Percentiles rank a stretch among this genome's conserved stretches.
These are phyloP conservation scores for Apis dorsata DNA, from an alignment of 1,140 invertebrate species.

Conservation along the genomic window DNA sequence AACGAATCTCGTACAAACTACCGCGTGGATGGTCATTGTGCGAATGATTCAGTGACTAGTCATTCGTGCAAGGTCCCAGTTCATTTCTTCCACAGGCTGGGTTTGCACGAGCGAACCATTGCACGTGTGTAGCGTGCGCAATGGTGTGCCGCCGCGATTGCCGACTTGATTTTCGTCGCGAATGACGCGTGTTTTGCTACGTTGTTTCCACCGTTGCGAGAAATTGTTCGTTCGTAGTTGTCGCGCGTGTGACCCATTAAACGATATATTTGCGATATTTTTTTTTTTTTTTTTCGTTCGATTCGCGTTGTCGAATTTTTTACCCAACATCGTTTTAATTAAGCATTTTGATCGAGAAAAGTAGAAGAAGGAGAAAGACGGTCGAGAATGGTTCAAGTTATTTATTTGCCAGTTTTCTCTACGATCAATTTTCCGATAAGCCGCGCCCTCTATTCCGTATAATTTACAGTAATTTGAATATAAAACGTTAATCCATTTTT, in stretches of 20 bases:
- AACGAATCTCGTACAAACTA: slow-evolving; percentile 17
- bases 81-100: slow-evolving; percentile 37
- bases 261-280: background rate
- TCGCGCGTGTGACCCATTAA: no score
- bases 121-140: slow-evolving; percentile 4
- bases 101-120: background rate
- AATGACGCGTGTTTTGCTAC: background rate
- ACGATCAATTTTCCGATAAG: slow-evolving; percentile 44
- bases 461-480: slow-evolving; percentile 43
- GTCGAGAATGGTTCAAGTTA: background rate
- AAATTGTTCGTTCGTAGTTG: no score
- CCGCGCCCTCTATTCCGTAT: slow-evolving; percentile 22
- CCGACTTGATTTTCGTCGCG: slow-evolving; percentile 8
- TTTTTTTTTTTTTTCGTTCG: background rate
- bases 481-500: slow-evolving; percentile 49
- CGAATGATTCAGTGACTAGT: slow-evolving; percentile 64
- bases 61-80: slow-evolving; percentile 55
- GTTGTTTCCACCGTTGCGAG: background rate
- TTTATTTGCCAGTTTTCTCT: slow-evolving; percentile 13
- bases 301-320: no score
- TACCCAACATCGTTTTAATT: no score
- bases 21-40: slow-evolving; percentile 39
- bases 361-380: background rate
- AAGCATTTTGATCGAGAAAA: no score
- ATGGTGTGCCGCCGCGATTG: background rate